phyloP scores from a whole-genome alignment of 2,888 invertebrate species.

The Sipha maydis region DNA sequence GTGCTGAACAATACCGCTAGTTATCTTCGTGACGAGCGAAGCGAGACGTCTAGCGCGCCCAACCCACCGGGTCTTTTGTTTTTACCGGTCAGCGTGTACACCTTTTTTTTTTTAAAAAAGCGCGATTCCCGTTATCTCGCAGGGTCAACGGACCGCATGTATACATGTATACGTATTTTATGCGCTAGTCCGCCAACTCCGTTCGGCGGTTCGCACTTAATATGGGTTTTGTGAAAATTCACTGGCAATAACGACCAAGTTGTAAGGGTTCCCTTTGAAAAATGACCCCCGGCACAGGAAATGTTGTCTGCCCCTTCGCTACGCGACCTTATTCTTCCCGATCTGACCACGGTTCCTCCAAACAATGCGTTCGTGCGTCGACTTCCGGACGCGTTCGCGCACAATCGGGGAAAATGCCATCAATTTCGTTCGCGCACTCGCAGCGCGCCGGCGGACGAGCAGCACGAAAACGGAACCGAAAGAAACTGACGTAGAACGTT shows the following conservation, averaged over 20 bases:
- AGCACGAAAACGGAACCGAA: background rate
- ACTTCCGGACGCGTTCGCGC: conserved; percentile 30
- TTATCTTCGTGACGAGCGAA: background rate
- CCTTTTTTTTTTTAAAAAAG: background rate
- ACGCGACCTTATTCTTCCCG: conserved; percentile 33
- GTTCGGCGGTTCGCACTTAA: background rate
- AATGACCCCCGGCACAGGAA: conserved; percentile 50
- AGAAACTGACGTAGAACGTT: too few species aligned
- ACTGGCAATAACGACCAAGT: background rate
- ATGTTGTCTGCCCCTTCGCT: conserved; percentile 10
- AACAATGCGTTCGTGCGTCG: conserved; percentile 38
- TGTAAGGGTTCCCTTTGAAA: conserved; percentile 52
- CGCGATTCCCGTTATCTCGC: background rate
- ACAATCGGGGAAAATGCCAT: conserved; percentile 23
- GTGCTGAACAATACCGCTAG: too few species aligned
- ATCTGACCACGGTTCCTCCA: conserved; percentile 30
- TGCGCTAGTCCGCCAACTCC: background rate
- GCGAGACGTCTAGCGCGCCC: background rate
- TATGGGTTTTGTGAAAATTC: conserved; percentile 33
- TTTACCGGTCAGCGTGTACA: background rate
- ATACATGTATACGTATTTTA: background rate
- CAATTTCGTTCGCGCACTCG: background rate
- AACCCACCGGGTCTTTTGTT: background rate
- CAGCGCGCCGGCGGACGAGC: background rate
- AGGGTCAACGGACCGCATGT: background rate